Evolutionary conservation across 2,113 vertebrate genomes (phyloP).

Genomic region (Hucho hucho): DNA sequence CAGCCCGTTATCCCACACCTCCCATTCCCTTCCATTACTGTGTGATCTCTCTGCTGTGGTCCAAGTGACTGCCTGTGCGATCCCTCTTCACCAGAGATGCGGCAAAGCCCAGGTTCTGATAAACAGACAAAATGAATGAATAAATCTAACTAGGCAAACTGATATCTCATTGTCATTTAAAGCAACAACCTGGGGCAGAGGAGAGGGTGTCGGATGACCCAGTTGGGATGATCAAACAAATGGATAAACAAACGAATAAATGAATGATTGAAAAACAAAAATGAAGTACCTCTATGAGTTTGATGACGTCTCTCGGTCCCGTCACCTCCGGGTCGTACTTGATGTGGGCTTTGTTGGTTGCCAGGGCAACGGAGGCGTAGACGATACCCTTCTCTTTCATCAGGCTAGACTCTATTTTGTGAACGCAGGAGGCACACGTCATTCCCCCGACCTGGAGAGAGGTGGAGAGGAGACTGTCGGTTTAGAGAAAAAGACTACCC

Average conservation of each 20-base stretch:
- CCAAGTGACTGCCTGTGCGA: slow-evolving; percentile 87
- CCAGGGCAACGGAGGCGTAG: slow-evolving; percentile 91
- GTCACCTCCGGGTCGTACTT: slow-evolving; percentile 91
- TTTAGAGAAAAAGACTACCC: too few relatives aligned
- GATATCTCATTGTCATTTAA: not conserved
- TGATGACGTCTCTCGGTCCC: slow-evolving; percentile 90
- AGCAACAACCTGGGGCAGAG: too few relatives aligned
- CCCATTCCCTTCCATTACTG: slow-evolving; percentile 70
- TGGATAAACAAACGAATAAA: too few relatives aligned
- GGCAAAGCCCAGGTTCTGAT: slow-evolving; percentile 86
- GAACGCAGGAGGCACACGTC: slow-evolving; percentile 95
- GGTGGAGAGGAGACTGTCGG: not conserved
- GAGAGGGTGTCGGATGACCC: too few relatives aligned
- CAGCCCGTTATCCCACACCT: too few relatives aligned
- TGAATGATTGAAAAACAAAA: too few relatives aligned
- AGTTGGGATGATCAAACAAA: too few relatives aligned
- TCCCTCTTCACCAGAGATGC: slow-evolving; percentile 90
- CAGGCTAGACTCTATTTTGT: slow-evolving; percentile 95
- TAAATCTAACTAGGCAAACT: not conserved
- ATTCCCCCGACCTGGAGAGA: slow-evolving; percentile 88
- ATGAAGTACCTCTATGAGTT: slow-evolving; percentile 79
- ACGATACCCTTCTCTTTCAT: slow-evolving; percentile 87
- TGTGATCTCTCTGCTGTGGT: slow-evolving; percentile 91
- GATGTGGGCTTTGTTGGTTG: slow-evolving; percentile 97
- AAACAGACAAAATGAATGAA: too few relatives aligned